Evolutionary conservation across 2,888 invertebrate genomes (phyloP).

Genomic region (Nymphalis polychloros): DNA sequence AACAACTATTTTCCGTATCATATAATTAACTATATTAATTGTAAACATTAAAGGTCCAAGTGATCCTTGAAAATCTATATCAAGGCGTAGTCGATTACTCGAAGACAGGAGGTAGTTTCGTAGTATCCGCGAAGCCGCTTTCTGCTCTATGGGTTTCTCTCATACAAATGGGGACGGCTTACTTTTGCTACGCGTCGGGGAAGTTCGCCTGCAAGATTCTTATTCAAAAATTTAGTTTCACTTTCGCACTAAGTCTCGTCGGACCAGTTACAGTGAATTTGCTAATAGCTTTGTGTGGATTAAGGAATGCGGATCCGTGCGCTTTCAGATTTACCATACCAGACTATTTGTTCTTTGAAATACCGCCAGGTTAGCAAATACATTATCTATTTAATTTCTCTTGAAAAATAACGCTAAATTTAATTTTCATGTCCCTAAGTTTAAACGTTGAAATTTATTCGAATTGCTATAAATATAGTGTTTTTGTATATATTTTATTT

Average conservation of each 20-base stretch:
- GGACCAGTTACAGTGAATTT: slow-evolving; percentile 87
- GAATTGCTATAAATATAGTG: too few relatives aligned
- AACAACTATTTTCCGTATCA: not conserved
- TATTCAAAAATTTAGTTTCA: slow-evolving; percentile 93
- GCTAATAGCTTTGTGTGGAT: slow-evolving; percentile 85
- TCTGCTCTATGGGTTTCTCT: slow-evolving; percentile 83
- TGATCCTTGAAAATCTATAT: slow-evolving; percentile 60
- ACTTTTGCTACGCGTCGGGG: slow-evolving; percentile 84
- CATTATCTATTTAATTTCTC: not conserved
- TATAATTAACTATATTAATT: not conserved
- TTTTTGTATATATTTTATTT: too few relatives aligned
- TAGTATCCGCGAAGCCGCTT: slow-evolving; percentile 55
- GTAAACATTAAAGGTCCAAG: slow-evolving; percentile 68
- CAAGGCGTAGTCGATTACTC: slow-evolving; percentile 64
- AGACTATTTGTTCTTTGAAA: slow-evolving; percentile 92
- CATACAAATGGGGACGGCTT: slow-evolving; percentile 85
- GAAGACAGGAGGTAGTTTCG: slow-evolving; percentile 56
- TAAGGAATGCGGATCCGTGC: slow-evolving; percentile 85
- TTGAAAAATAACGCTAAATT: too few relatives aligned
- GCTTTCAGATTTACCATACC: slow-evolving; percentile 85
- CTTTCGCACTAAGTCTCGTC: slow-evolving; percentile 89
- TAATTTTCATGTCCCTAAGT: too few relatives aligned
- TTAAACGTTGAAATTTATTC: too few relatives aligned
- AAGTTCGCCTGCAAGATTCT: slow-evolving; percentile 94
- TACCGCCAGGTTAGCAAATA: slow-evolving; percentile 81